Conservation (phyloP, 2,797 vertebrate species). For the Hemitrygon akajei region DNA sequence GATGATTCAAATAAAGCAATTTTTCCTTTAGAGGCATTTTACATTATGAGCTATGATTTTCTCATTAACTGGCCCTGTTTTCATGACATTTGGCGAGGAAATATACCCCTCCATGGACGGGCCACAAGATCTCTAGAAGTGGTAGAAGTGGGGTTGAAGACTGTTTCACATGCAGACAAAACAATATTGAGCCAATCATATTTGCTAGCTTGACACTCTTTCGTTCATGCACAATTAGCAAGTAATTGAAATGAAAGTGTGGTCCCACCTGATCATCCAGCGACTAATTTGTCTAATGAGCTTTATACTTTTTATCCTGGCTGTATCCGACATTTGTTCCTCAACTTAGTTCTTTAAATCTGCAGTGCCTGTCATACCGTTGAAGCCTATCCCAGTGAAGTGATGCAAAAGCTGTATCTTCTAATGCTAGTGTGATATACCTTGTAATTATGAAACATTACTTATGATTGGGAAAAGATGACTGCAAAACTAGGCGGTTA, state of each 20-base stretch:
- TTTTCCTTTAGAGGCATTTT: background rate
- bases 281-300: background rate
- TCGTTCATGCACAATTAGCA: background rate
- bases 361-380: too few relatives aligned
- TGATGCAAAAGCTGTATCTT: background rate
- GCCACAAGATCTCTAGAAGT: background rate
- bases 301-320: background rate
- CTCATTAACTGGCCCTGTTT: too few relatives aligned
- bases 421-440: background rate
- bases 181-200: too few relatives aligned
- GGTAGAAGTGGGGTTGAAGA: background rate
- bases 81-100: too few relatives aligned
- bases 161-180: background rate
- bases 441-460: background rate
- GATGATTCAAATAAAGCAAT: background rate
- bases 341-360: background rate
- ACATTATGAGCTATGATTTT: background rate
- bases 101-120: too few relatives aligned
- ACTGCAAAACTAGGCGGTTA: background rate
- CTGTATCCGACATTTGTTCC: background rate
- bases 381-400: background rate
- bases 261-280: background rate
- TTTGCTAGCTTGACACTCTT: background rate
- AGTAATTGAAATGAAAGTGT: background rate
- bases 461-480: background rate